Evolutionary conservation across 2,113 vertebrate genomes (phyloP).

Genomic region (Ceuthmochares aereus): DNA sequence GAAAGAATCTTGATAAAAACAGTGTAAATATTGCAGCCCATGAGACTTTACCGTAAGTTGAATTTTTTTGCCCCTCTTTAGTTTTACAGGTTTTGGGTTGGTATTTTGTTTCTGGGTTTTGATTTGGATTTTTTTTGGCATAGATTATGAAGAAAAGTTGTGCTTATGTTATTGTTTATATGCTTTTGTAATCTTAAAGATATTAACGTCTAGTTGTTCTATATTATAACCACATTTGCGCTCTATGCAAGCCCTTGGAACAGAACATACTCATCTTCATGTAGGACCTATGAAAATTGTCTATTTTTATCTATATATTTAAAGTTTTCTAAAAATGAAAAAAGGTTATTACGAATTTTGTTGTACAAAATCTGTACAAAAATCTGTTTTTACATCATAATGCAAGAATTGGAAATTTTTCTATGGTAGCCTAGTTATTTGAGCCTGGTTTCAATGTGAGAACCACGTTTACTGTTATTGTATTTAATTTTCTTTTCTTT

Average conservation of each 20-base stretch:
- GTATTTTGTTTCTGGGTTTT: conserved; percentile 46
- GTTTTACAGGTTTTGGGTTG: conserved; percentile 71
- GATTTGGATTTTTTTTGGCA: conserved; percentile 56
- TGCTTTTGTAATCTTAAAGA: conserved; percentile 82
- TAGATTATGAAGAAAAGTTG: conserved; percentile 77
- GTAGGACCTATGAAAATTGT: conserved; percentile 90
- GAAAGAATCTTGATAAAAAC: conserved; percentile 78
- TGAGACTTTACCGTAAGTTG: conserved; percentile 77
- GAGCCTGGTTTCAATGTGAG: conserved; percentile 88
- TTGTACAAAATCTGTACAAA: conserved; percentile 90
- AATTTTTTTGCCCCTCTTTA: conserved; percentile 70
- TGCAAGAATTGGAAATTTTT: conserved; percentile 88
- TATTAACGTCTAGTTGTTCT: conserved; percentile 85
- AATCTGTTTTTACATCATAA: conserved; percentile 89
- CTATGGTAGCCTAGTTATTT: conserved; percentile 87
- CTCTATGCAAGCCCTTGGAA: conserved; percentile 89
- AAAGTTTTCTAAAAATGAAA: conserved; percentile 90
- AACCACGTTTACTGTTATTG: conserved; percentile 85
- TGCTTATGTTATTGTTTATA: conserved; percentile 82
- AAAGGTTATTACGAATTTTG: conserved; percentile 90
- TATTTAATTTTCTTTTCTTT: conserved; percentile 89
- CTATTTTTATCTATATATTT: conserved; percentile 92
- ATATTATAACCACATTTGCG: conserved; percentile 85
- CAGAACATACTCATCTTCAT: conserved; percentile 87
- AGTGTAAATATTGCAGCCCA: conserved; percentile 81